Conservation (phyloP, 2,113 vertebrate genomes). For the Ctenomys sociabilis region DNA sequence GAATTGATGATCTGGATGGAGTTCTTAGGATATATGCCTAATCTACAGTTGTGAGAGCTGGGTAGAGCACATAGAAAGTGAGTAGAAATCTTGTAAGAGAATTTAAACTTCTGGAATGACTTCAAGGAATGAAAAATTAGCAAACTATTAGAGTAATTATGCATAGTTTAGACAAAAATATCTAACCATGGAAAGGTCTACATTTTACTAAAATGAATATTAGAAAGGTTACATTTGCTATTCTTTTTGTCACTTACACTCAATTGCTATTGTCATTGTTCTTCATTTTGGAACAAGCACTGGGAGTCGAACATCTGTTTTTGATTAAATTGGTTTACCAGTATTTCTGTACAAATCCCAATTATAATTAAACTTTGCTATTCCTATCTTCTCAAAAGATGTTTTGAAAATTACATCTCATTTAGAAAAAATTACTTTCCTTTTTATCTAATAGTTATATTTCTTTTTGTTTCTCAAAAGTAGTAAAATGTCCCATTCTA, state of each 20-base stretch:
- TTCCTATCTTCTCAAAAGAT: slow-evolving; percentile 62
- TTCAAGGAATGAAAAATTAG: slow-evolving; percentile 67
- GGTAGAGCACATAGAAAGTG: background rate
- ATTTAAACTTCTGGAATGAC: slow-evolving; percentile 52
- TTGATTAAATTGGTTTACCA: slow-evolving; percentile 47
- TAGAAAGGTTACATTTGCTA: slow-evolving; percentile 38
- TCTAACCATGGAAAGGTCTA: slow-evolving; percentile 11
- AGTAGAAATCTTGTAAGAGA: background rate
- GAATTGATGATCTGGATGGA: background rate
- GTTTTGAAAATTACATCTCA: slow-evolving; percentile 66
- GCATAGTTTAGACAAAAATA: slow-evolving; percentile 41
- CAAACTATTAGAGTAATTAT: slow-evolving; percentile 46
- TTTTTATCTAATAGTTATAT: slow-evolving; percentile 50
- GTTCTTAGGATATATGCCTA: background rate
- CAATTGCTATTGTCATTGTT: slow-evolving; percentile 55
- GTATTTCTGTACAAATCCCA: slow-evolving; percentile 54
- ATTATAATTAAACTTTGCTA: slow-evolving; percentile 65
- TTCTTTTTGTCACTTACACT: slow-evolving; percentile 38
- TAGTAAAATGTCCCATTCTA: slow-evolving; percentile 32
- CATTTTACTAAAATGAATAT: slow-evolving; percentile 40
- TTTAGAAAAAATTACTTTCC: slow-evolving; percentile 55
- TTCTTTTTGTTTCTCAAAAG: slow-evolving; percentile 59
- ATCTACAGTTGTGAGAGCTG: background rate
- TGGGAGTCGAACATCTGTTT: slow-evolving; percentile 64
- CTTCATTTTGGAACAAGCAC: slow-evolving; percentile 31